phyloP scores from a whole-genome alignment of 2,113 vertebrate species.

The Tapirus terrestris region DNA sequence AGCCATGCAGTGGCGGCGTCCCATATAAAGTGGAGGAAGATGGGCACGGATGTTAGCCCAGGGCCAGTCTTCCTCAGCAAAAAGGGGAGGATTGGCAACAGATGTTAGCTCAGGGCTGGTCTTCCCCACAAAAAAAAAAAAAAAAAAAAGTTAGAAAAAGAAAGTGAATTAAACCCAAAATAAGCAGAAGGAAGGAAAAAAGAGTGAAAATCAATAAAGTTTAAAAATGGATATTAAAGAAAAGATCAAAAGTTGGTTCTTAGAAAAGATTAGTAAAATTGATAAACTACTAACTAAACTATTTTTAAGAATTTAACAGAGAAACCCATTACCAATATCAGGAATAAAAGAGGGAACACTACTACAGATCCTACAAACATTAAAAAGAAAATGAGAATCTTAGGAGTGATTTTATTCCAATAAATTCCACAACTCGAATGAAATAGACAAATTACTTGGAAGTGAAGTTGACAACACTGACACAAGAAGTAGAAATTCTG shows the following conservation, averaged over 20 bases:
- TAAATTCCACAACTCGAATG: not conserved
- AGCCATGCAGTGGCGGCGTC: too few species aligned
- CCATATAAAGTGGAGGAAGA: too few species aligned
- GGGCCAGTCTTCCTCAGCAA: too few species aligned
- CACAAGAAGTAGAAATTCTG: not conserved
- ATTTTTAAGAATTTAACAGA: not conserved
- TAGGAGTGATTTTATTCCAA: not conserved
- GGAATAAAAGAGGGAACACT: not conserved
- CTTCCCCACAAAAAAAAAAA: too few species aligned
- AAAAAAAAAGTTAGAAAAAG: not conserved
- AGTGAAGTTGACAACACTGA: not conserved
- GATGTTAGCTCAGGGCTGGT: too few species aligned
- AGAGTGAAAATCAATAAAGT: not conserved
- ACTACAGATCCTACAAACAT: not conserved
- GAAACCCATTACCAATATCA: not conserved
- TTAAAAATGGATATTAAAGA: not conserved
- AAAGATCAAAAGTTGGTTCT: not conserved
- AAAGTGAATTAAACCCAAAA: not conserved
- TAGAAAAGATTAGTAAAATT: not conserved
- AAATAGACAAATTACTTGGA: constrained; percentile 36
- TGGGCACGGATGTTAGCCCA: too few species aligned
- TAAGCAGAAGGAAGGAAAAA: not conserved
- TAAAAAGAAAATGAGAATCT: not conserved
- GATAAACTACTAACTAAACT: not conserved
- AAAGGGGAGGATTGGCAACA: too few species aligned